These are phyloP conservation scores for Agapornis roseicollis DNA, from an alignment of 2,113 vertebrate genomes.

Conservation along the genomic window DNA sequence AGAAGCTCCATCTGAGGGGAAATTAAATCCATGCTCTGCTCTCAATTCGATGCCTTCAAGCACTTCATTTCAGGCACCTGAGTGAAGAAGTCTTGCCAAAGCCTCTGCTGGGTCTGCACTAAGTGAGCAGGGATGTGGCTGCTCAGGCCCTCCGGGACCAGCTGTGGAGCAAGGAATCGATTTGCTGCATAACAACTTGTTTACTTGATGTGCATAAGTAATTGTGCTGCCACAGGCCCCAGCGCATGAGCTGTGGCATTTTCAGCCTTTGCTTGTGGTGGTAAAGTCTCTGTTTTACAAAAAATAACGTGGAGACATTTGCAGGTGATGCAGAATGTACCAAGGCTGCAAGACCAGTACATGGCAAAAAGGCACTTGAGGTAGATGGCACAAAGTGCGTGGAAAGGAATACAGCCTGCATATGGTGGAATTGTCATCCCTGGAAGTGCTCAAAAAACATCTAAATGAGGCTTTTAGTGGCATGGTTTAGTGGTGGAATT, in stretches of 20 bases:
- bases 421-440: neutral
- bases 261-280: neutral
- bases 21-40: neutral
- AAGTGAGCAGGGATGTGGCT: neutral
- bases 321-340: neutral
- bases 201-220: neutral
- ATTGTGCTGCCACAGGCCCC: neutral
- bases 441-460: neutral
- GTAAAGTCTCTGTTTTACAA: neutral
- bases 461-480: neutral
- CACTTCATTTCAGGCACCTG: neutral
- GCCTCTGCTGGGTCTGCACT: neutral
- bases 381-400: neutral
- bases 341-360: neutral
- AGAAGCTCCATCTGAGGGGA: too few species aligned
- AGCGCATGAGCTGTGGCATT: neutral
- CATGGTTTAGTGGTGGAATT: neutral
- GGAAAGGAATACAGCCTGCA: neutral
- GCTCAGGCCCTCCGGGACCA: neutral
- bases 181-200: neutral
- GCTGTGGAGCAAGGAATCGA: neutral
- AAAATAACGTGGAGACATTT: accelerated
- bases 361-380: neutral
- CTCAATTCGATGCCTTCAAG: neutral
- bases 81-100: neutral